Conservation (phyloP, 2,888 invertebrate species). For the Tubulanus polymorphus region DNA sequence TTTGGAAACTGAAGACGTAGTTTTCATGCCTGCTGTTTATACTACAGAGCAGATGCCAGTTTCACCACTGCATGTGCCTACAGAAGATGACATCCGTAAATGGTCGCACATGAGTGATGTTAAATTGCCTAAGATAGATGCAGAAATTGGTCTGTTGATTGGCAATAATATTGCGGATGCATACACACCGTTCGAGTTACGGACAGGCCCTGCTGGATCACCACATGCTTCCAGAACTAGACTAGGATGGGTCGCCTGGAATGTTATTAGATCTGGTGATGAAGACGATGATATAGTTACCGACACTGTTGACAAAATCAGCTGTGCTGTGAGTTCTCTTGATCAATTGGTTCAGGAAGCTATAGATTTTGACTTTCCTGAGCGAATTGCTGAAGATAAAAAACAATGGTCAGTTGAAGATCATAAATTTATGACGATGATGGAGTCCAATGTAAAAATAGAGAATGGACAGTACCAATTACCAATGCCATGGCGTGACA, state of each 20-base stretch:
- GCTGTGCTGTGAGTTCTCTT: too few relatives aligned
- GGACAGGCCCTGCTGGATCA: background rate
- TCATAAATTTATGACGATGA: slow-evolving; percentile 4
- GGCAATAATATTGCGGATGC: background rate
- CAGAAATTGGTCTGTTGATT: background rate
- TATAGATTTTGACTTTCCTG: background rate
- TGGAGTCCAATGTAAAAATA: slow-evolving; percentile 2
- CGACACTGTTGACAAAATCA: too few relatives aligned
- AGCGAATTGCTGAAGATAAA: background rate
- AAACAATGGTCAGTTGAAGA: slow-evolving; percentile 9
- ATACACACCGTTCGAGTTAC: background rate
- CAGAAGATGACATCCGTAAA: background rate
- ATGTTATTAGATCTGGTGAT: background rate
- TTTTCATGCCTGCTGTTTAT: background rate
- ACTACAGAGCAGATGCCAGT: background rate
- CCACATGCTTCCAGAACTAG: background rate
- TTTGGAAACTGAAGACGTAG: background rate
- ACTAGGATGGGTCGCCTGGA: background rate
- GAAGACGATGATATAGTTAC: background rate
- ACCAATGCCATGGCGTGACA: slow-evolving; percentile 5
- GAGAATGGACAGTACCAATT: slow-evolving; percentile 11
- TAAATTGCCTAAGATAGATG: background rate
- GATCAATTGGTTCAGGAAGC: background rate
- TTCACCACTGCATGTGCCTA: background rate
- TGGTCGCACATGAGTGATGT: background rate